phyloP scores from a whole-genome alignment of 2,888 invertebrate species.

The Drosophila siamana region DNA sequence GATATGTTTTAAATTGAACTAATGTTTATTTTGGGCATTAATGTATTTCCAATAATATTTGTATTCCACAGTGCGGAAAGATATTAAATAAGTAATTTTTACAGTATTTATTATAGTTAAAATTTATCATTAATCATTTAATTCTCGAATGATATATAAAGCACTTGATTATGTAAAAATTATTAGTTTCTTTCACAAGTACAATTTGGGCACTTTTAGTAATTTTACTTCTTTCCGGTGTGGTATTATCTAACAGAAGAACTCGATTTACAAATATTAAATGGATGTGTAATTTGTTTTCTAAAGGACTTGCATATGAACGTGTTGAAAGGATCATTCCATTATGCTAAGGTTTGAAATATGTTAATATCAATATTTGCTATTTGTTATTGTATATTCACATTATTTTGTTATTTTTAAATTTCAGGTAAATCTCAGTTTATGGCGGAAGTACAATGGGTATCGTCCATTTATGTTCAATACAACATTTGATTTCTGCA shows the following conservation, averaged over 20 bases:
- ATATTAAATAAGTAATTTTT: too few species aligned
- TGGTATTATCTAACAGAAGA: background rate
- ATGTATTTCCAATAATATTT: too few species aligned
- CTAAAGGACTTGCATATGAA: conserved; percentile 17
- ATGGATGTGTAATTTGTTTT: conserved; percentile 23
- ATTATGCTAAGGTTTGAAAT: conserved; percentile 18
- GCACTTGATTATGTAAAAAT: too few species aligned
- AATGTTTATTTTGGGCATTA: too few species aligned
- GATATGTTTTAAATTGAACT: too few species aligned
- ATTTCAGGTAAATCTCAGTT: conserved; percentile 32
- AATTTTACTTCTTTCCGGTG: background rate
- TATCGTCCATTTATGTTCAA: conserved; percentile 47
- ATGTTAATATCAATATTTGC: background rate
- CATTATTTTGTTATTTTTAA: background rate
- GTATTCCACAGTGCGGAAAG: too few species aligned
- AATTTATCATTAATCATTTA: background rate
- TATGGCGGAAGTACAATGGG: conserved; percentile 38
- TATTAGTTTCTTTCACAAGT: background rate
- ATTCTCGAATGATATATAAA: background rate
- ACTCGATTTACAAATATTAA: conserved; percentile 31
- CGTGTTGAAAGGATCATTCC: conserved; percentile 10
- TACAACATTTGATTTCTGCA: conserved; percentile 37
- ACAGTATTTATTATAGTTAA: too few species aligned
- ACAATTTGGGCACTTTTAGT: background rate
- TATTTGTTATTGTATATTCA: background rate